phyloP scores from a whole-genome alignment of 2,888 invertebrate genomes.

The Phalera bucephala region DNA sequence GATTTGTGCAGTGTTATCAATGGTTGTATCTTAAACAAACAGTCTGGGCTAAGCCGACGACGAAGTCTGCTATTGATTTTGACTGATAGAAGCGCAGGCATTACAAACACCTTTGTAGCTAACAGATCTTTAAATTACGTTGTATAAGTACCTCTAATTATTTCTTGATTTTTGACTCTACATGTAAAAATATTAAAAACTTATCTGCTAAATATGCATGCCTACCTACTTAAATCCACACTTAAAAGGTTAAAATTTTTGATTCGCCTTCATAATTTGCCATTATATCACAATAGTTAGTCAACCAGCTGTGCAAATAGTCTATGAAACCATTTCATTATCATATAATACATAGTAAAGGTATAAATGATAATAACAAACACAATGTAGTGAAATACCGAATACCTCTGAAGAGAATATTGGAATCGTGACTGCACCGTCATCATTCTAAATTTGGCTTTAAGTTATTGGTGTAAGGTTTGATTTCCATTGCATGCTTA shows the following conservation, averaged over 20 bases:
- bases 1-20: conserved; percentile 45
- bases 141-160: too few relatives aligned
- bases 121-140: too few relatives aligned
- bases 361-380: conserved; percentile 60
- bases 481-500: conserved; percentile 56
- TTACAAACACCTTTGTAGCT: conserved; percentile 1
- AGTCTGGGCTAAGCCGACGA: conserved; percentile 38
- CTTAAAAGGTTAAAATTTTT: too few relatives aligned
- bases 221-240: too few relatives aligned
- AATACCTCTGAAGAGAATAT: conserved; percentile 61
- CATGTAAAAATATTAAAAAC: too few relatives aligned
- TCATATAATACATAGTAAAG: conserved; percentile 49
- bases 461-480: conserved; percentile 48
- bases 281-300: conserved; percentile 14
- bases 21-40: conserved; percentile 58
- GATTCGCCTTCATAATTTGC: conserved; percentile 10
- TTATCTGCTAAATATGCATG: too few relatives aligned
- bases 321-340: conserved; percentile 54
- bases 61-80: conserved; percentile 62
- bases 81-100: conserved; percentile 52
- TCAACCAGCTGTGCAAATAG: conserved; percentile 42
- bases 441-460: conserved; percentile 43
- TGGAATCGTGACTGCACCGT: conserved; percentile 60
- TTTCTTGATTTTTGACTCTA: too few relatives aligned
- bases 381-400: conserved; percentile 70